Evolutionary conservation across 1,140 invertebrate species (phyloP).

Genomic region (Akabosia matsudoensis): DNA sequence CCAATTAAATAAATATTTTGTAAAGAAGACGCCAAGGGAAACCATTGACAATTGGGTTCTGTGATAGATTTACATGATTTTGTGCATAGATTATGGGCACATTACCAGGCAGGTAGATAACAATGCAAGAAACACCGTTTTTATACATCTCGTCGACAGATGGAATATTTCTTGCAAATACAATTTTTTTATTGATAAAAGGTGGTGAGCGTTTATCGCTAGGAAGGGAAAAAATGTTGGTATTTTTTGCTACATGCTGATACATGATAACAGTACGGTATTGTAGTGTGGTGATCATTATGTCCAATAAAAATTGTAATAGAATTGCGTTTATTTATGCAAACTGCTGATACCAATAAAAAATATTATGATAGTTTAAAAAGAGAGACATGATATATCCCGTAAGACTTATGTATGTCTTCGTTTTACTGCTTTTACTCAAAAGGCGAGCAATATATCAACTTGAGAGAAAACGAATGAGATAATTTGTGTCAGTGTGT

Average conservation of each 20-base stretch:
- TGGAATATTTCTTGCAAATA: no score
- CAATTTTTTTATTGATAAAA: no score
- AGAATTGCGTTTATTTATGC: neutral
- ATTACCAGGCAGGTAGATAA: no score
- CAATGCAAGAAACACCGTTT: no score
- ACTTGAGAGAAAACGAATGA: neutral
- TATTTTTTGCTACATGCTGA: neutral
- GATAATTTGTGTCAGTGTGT: slow-evolving; percentile 7
- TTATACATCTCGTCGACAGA: no score
- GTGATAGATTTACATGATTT: neutral
- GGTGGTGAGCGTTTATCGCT: no score
- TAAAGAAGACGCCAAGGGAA: neutral
- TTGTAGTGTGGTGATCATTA: neutral
- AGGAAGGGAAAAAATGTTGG: neutral
- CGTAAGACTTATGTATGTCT: neutral
- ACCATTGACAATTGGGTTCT: neutral
- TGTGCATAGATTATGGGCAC: no score
- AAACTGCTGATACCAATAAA: neutral
- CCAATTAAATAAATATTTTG: slow-evolving; percentile 4
- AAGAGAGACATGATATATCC: neutral
- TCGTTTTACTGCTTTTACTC: no score
- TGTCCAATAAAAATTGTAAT: neutral
- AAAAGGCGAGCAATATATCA: neutral
- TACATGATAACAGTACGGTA: neutral
- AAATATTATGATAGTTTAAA: neutral